These are phyloP conservation scores for Argyresthia albistria DNA, from an alignment of 2,888 invertebrate genomes.

Conservation along the genomic window DNA sequence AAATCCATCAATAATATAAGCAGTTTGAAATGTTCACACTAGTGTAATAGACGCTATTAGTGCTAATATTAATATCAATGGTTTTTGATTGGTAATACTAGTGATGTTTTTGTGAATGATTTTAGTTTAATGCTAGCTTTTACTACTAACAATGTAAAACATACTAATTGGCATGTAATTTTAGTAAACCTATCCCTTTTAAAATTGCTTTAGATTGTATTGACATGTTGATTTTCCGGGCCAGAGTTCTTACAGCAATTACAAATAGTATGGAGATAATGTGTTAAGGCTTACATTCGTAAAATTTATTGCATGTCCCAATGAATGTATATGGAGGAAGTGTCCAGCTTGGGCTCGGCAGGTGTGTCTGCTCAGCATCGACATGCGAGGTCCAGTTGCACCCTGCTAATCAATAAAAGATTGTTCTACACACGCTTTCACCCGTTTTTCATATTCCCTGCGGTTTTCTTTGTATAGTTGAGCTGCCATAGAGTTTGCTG, in stretches of 20 bases:
- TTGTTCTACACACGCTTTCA: constrained; percentile 99
- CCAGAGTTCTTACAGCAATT: too few species aligned
- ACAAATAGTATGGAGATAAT: too few species aligned
- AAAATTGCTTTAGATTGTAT: too few species aligned
- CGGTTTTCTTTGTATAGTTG: constrained; percentile 99
- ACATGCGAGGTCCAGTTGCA: constrained; percentile 28
- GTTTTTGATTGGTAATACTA: constrained; percentile 2
- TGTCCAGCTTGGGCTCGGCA: constrained; percentile 17
- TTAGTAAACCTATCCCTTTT: background rate
- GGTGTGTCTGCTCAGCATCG: constrained; percentile 21
- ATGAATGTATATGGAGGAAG: constrained; percentile 47
- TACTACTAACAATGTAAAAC: background rate
- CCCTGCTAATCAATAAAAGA: constrained; percentile 94
- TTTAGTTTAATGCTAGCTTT: constrained; percentile 4
- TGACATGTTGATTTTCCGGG: too few species aligned
- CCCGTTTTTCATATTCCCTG: constrained; percentile 99
- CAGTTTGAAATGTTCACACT: too few species aligned
- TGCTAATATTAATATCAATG: background rate
- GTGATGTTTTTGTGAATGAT: constrained; percentile 8
- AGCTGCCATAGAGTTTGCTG: constrained; percentile 99
- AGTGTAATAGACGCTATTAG: background rate
- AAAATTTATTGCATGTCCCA: constrained; percentile 40
- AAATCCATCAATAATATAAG: too few species aligned
- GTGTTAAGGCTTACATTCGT: constrained; percentile 5
- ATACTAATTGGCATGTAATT: background rate